Evolutionary conservation across 64 coral and sea anemone genomes (phyloP).

Genomic region (Astreopora myriophthalma): DNA sequence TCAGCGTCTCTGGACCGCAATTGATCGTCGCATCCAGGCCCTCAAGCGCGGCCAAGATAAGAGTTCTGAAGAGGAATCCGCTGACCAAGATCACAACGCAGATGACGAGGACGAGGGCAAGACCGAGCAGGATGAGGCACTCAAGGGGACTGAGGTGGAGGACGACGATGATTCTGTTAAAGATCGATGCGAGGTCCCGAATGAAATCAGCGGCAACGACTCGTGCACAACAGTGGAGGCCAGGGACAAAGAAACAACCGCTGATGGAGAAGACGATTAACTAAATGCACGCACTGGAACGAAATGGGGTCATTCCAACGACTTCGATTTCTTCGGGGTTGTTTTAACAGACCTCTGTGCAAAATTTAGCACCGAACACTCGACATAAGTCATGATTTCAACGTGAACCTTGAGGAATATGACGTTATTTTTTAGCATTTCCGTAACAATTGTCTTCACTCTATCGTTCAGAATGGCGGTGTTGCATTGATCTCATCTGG

Average conservation of each 20-base stretch:
- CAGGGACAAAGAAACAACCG: slow-evolving; percentile 1
- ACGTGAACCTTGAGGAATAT: too few relatives aligned
- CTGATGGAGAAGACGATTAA: slow-evolving; percentile 20
- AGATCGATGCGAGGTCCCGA: slow-evolving; percentile 29
- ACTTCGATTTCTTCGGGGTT: not conserved
- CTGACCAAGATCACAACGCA: not conserved
- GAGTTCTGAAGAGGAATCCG: slow-evolving; percentile 9
- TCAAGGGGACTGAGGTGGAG: slow-evolving; percentile 61
- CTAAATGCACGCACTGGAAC: not conserved
- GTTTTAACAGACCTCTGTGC: not conserved
- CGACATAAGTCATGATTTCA: too few relatives aligned
- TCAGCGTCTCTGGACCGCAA: slow-evolving; percentile 86
- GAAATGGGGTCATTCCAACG: too few relatives aligned
- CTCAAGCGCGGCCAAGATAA: slow-evolving; percentile 68
- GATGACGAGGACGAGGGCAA: slow-evolving; percentile 43
- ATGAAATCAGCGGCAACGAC: slow-evolving; percentile 25
- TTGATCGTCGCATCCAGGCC: slow-evolving; percentile 94
- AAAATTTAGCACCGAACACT: not conserved
- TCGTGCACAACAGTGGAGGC: slow-evolving; percentile 5
- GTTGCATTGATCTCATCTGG: too few relatives aligned
- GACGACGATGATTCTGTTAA: slow-evolving; percentile 63
- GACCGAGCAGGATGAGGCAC: slow-evolving; percentile 66
- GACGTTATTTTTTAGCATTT: too few relatives aligned
- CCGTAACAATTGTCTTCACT: too few relatives aligned
- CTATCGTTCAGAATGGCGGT: too few relatives aligned